Evolutionary conservation across 92 coral and sea anemone species (phyloP).

Genomic region (Heteractis magnifica): DNA sequence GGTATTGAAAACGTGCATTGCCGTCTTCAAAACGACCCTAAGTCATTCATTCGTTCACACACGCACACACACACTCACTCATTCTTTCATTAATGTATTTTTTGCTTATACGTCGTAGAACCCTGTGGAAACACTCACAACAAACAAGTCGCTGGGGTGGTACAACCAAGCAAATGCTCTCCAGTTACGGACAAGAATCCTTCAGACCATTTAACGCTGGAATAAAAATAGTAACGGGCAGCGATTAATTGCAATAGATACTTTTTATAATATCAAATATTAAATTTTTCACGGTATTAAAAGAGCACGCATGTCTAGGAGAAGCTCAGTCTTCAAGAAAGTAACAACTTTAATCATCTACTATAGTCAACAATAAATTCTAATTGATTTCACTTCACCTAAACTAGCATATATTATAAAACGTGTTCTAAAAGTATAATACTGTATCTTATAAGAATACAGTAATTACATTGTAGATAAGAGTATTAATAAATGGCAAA

Average conservation of each 20-base stretch:
- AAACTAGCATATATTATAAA: not conserved
- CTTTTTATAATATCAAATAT: too few species aligned
- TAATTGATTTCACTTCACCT: not conserved
- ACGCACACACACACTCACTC: too few species aligned
- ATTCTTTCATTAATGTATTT: too few species aligned
- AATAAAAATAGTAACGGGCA: not conserved
- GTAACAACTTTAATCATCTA: not conserved
- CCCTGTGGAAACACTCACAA: constrained; percentile 25
- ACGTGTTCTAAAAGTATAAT: not conserved
- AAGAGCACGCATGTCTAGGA: not conserved
- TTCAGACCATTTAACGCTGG: not conserved
- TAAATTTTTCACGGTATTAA: too few species aligned
- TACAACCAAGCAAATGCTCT: constrained; percentile 30
- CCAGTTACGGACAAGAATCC: constrained; percentile 21
- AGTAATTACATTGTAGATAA: not conserved
- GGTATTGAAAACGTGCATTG: too few species aligned
- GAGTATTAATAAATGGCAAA: not conserved
- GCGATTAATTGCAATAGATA: too few species aligned
- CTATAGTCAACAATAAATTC: not conserved
- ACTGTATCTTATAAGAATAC: too few species aligned
- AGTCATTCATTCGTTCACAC: too few species aligned
- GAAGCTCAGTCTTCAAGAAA: not conserved
- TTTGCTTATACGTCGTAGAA: constrained; percentile 1
- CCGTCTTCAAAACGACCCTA: too few species aligned
- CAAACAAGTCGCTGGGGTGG: constrained; percentile 34